A percentile compares a stretch with the other conserved stretches of the same genome.
Evolutionary conservation across 2,888 invertebrate genomes (phyloP).

Genomic region (Apamea epomidion): DNA sequence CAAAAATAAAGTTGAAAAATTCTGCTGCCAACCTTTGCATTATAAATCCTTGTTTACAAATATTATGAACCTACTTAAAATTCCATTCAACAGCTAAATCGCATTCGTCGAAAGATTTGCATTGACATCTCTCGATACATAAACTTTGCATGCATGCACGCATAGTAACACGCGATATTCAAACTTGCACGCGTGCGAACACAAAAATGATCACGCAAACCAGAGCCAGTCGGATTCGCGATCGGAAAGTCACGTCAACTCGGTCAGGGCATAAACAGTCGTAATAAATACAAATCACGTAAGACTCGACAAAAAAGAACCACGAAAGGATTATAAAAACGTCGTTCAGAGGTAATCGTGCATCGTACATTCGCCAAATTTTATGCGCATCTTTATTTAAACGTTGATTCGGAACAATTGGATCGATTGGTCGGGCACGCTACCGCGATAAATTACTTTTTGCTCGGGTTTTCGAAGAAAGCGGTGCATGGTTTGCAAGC

Average conservation of each 20-base stretch:
- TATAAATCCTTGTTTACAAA: slow-evolving; percentile 43
- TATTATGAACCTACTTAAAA: slow-evolving; percentile 32
- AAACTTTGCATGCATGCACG: slow-evolving; percentile 52
- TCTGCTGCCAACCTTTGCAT: background rate
- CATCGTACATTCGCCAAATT: slow-evolving; percentile 82
- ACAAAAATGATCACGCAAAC: slow-evolving; percentile 48
- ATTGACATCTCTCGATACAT: slow-evolving; percentile 44
- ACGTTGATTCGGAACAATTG: slow-evolving; percentile 75
- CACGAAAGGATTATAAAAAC: slow-evolving; percentile 76
- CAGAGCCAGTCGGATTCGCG: slow-evolving; percentile 42
- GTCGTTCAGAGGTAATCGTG: slow-evolving; percentile 74
- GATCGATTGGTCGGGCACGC: slow-evolving; percentile 88
- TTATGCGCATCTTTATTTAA: slow-evolving; percentile 86
- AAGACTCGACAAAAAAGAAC: slow-evolving; percentile 68
- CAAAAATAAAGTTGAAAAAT: background rate
- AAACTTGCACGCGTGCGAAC: slow-evolving; percentile 44
- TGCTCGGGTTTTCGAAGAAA: slow-evolving; percentile 79
- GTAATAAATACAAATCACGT: slow-evolving; percentile 58
- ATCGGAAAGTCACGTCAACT: slow-evolving; percentile 61
- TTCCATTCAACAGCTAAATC: slow-evolving; percentile 50
- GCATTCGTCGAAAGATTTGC: slow-evolving; percentile 38
- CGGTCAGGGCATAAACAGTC: slow-evolving; percentile 49
- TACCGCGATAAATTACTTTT: slow-evolving; percentile 88
- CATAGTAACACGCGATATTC: slow-evolving; percentile 51
- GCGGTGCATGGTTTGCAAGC: slow-evolving; percentile 80